These are phyloP conservation scores for Pagrus major DNA, from an alignment of 2,113 vertebrate species.

Conservation along the genomic window DNA sequence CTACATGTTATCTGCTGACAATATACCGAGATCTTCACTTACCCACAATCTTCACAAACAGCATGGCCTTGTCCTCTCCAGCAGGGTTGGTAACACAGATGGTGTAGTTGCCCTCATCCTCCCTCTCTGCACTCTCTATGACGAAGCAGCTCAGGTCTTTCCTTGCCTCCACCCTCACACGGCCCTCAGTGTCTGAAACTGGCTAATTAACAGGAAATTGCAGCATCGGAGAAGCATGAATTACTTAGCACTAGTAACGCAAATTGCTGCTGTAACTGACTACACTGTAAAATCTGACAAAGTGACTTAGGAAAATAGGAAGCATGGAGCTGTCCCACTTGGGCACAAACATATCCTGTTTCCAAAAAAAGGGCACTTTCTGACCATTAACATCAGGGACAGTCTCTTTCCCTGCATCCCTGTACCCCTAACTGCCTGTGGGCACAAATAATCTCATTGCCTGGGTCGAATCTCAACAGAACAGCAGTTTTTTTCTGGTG, in stretches of 20 bases:
- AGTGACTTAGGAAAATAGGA: too few relatives aligned
- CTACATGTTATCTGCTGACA: too few relatives aligned
- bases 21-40: conserved; percentile 32
- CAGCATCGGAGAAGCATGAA: neutral
- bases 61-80: conserved; percentile 88
- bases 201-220: conserved; percentile 70
- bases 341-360: conserved; percentile 4
- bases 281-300: too few relatives aligned
- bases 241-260: neutral
- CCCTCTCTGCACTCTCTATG: conserved; percentile 89
- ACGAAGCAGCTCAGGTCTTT: conserved; percentile 88
- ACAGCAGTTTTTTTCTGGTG: conserved; percentile 14
- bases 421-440: neutral
- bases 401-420: neutral
- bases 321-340: neutral
- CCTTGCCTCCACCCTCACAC: conserved; percentile 83
- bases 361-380: neutral
- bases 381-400: neutral
- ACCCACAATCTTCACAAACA: conserved; percentile 91
- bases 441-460: neutral
- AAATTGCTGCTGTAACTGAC: neutral
- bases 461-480: conserved; percentile 23
- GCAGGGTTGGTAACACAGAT: conserved; percentile 89
- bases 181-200: conserved; percentile 79
- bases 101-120: conserved; percentile 88